Evolutionary conservation across 1,140 invertebrate species (phyloP).

Genomic region (Pygmarrhopalites habei): DNA sequence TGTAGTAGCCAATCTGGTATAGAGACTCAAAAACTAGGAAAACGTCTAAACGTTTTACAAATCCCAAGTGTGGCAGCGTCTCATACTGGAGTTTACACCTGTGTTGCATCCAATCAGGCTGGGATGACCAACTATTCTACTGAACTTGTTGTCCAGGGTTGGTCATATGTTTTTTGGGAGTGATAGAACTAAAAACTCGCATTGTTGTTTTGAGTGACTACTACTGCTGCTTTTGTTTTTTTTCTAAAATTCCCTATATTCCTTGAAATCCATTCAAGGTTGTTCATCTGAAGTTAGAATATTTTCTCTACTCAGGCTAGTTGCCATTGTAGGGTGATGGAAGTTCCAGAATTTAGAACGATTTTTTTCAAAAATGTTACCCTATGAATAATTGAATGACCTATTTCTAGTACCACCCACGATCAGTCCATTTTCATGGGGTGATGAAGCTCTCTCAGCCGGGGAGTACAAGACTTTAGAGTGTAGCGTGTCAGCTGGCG

Average conservation of each 20-base stretch:
- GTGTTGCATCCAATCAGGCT: conserved; percentile 60
- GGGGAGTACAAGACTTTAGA: conserved; percentile 47
- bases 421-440: conserved; percentile 65
- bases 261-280: no score
- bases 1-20: conserved; percentile 45
- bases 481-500: conserved; percentile 64
- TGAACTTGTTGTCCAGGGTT: conserved; percentile 45
- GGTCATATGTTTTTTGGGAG: no score
- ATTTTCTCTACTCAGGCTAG: no score
- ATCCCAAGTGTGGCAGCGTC: conserved; percentile 57
- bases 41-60: conserved; percentile 59
- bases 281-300: no score
- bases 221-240: no score
- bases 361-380: not conserved
- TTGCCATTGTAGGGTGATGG: no score
- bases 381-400: not conserved
- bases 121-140: conserved; percentile 55
- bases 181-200: no score
- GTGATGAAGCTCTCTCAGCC: conserved; percentile 59
- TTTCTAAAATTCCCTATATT: no score
- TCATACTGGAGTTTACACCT: conserved; percentile 44
- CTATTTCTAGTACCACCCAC: conserved; percentile 56
- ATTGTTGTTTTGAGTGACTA: no score
- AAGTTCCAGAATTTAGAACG: not conserved
- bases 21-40: conserved; percentile 48